Evolutionary conservation across 1,140 invertebrate genomes (phyloP), one percentile per base, ranked within the genome.

Genomic region (Berghia stephanieae): DNA sequence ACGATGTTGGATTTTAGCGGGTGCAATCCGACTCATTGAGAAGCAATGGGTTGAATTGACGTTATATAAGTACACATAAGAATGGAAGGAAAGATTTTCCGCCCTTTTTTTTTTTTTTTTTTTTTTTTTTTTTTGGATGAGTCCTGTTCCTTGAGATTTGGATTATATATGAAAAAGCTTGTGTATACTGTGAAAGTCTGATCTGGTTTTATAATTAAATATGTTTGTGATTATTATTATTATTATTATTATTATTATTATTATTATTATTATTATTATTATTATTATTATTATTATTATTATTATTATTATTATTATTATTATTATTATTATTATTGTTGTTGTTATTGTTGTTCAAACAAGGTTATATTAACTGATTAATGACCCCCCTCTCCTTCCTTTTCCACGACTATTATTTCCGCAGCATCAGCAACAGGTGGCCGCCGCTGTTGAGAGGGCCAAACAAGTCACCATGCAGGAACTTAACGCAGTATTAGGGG

Each of bases 391-490:
- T n/a, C 46, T 49, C 46, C 46, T n/a, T n/a, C 46, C n/a, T 13
- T n/a, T 49, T n/a, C n/a, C n/a, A n/a, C n/a, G n/a, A 42, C 38
- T 75, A 43, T 78, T 75, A 70, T 49, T 60, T 55, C 85, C 84
- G 31, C 89, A 94, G 92, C 98, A 99, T 90, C 97, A 99, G 89
- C 96, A 97, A 91, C 96, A 98, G 91, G 97, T 99, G 75, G 95
- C 96, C n/a, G 94, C 95, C 78, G 97, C 98, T 3, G 95, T 99
- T 63, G 98, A 99, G 90, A 92, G 98, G 87, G 98, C 98, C 80
- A 99, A 99, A 91, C 97, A 99, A 92, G 96, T 99, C 82, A 98
- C 97, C 82, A 98, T 98, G 96, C 95, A 96, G 69, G 97, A 99
- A 91, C 92, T 99, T 66, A 98, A 98, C 81, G 86, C 88, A 57